Conservation (phyloP, 1,140 invertebrate species). For the Zaprionus camerounensis region DNA sequence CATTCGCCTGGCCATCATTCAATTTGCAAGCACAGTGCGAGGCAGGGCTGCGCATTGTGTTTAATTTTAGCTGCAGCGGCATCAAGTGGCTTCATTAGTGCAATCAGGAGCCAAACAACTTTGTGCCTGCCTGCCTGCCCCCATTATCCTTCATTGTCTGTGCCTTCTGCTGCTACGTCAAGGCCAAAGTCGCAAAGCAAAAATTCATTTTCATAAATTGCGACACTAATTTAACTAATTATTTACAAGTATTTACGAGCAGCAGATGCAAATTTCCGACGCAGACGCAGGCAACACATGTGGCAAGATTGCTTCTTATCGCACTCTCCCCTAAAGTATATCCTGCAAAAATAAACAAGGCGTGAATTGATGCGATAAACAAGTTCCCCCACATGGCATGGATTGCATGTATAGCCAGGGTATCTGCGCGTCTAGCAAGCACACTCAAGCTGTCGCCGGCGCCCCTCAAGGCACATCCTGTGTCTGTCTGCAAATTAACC, state of each 20-base stretch:
- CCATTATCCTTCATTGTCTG: constrained; percentile 18
- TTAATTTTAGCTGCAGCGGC: constrained; percentile 24
- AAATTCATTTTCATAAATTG: constrained; percentile 80
- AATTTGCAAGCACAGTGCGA: constrained; percentile 25
- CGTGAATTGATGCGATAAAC: too few species aligned
- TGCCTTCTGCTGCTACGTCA: neutral
- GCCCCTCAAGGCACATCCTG: constrained; percentile 14
- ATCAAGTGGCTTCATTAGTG: constrained; percentile 50
- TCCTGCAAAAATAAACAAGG: neutral
- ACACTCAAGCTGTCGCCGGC: neutral
- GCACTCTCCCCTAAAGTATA: neutral
- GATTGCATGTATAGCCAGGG: neutral
- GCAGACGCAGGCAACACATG: constrained; percentile 23
- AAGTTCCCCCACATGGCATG: too few species aligned
- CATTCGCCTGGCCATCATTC: constrained; percentile 34
- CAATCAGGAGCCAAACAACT: constrained; percentile 11
- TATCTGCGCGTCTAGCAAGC: neutral
- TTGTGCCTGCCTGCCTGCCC: neutral
- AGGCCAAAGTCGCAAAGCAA: constrained; percentile 20
- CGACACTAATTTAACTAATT: constrained; percentile 76
- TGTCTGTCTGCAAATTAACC: constrained; percentile 32
- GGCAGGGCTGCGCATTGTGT: constrained; percentile 26
- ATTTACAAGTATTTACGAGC: constrained; percentile 74
- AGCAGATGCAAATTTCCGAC: constrained; percentile 59
- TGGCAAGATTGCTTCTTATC: neutral